phyloP scores from a whole-genome alignment of 2,797 vertebrate genomes.

The Poecile montanus region DNA sequence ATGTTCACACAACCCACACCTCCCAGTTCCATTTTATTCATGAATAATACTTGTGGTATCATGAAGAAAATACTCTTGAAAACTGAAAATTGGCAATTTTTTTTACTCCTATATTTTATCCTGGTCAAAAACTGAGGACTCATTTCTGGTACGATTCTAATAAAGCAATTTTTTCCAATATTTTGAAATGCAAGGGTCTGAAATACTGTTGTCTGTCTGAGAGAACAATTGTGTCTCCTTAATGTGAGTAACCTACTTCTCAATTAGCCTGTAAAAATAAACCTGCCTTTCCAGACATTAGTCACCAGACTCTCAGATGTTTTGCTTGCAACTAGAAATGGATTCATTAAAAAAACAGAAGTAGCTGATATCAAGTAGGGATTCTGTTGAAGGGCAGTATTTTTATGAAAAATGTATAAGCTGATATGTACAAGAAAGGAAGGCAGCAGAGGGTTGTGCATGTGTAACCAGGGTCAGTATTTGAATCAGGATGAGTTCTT shows the following conservation, averaged over 20 bases:
- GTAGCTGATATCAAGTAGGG: not conserved
- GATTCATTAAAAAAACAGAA: not conserved
- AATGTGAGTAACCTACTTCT: not conserved
- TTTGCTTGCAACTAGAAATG: slow-evolving; percentile 10
- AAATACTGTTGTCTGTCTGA: not conserved
- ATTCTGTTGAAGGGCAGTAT: not conserved
- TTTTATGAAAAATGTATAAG: not conserved
- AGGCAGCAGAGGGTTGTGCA: not conserved
- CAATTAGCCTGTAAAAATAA: slow-evolving; percentile 3
- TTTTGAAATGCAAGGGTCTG: not conserved
- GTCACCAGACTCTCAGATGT: not conserved
- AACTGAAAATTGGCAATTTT: not conserved
- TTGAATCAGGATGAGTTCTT: not conserved
- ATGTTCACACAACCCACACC: no score
- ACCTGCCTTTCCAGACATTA: not conserved
- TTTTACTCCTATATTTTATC: not conserved
- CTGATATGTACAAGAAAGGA: not conserved
- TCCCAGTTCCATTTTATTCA: not conserved
- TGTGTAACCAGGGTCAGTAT: not conserved
- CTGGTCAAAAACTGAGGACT: not conserved
- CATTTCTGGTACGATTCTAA: not conserved
- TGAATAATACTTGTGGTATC: not conserved
- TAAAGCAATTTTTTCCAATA: not conserved
- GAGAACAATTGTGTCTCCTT: not conserved
- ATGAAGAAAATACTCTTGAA: not conserved